phyloP scores from a whole-genome alignment of 1,140 invertebrate species.

The Onthophagus taurus region DNA sequence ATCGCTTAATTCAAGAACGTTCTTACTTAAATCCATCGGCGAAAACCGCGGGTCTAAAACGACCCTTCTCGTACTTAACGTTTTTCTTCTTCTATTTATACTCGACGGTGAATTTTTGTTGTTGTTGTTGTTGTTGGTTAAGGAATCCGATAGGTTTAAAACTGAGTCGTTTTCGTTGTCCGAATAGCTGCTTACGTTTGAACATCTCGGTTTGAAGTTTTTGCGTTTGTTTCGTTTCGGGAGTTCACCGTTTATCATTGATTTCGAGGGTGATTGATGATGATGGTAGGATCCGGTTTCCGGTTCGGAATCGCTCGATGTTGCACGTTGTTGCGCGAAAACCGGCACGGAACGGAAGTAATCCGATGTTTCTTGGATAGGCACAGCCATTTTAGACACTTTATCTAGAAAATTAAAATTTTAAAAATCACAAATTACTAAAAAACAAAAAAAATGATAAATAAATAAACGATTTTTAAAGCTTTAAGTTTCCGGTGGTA shows the following conservation, averaged over 20 bases:
- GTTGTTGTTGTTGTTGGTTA: conserved; percentile 40
- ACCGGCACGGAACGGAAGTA: conserved; percentile 21
- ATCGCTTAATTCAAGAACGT: conserved; percentile 21
- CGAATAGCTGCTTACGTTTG: conserved; percentile 43
- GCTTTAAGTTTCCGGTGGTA: too few species aligned
- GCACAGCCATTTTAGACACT: conserved; percentile 30
- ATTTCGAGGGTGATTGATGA: too few species aligned
- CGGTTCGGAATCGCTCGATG: conserved; percentile 32
- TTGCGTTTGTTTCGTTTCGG: conserved; percentile 56
- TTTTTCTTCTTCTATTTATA: conserved; percentile 26
- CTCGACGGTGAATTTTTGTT: conserved; percentile 12
- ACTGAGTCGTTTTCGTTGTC: conserved; percentile 39
- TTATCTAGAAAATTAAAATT: conserved; percentile 29
- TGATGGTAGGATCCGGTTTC: conserved; percentile 39
- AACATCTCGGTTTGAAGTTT: conserved; percentile 56
- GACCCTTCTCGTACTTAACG: conserved; percentile 26
- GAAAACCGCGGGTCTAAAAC: conserved; percentile 26
- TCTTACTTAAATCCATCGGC: conserved; percentile 33
- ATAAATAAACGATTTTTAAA: too few species aligned
- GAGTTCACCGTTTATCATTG: conserved; percentile 42
- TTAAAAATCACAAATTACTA: too few species aligned
- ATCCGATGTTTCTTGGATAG: conserved; percentile 21
- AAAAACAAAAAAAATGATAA: too few species aligned
- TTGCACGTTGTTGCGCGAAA: conserved; percentile 17
- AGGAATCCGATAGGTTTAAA: conserved; percentile 36